Percentiles rank a stretch among this genome's conserved stretches.
Conservation (phyloP, 53 echinoderm and acorn worm genomes). For the Echinometra lucunter region DNA sequence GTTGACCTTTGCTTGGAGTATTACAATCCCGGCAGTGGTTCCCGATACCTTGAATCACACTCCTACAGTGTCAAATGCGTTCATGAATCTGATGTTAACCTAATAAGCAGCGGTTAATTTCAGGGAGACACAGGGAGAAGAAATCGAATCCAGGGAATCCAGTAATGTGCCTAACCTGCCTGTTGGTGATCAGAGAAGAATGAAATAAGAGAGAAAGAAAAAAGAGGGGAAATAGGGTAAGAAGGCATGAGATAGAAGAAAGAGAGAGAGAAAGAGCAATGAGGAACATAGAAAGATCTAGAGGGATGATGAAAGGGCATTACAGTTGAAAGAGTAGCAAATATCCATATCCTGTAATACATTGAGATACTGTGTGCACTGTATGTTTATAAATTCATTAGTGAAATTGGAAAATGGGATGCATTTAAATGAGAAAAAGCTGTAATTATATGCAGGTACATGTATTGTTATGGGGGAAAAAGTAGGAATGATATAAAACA, state of each 20-base stretch:
- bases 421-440: neutral
- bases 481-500: no score
- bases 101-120: constrained; percentile 64
- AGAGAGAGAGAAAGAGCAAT: neutral
- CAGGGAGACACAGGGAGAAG: constrained; percentile 36
- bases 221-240: neutral
- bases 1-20: constrained; percentile 34
- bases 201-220: neutral
- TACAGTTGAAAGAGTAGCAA: neutral
- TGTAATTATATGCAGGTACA: neutral
- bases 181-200: neutral
- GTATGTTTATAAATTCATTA: no score
- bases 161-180: constrained; percentile 45
- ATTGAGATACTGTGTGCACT: neutral
- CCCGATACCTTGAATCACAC: constrained; percentile 55
- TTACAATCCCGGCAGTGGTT: constrained; percentile 26
- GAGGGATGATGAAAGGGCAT: no score
- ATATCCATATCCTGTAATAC: neutral
- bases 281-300: no score
- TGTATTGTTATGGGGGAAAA: neutral
- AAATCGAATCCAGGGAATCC: constrained; percentile 57
- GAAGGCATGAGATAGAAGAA: neutral
- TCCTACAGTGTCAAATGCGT: constrained; percentile 42
- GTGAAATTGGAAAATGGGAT: no score
- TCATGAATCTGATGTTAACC: constrained; percentile 59